A percentile compares a stretch with the other conserved stretches of the same genome.
phyloP scores from a whole-genome alignment of 2,888 invertebrate genomes.

The Plebejus argus region DNA sequence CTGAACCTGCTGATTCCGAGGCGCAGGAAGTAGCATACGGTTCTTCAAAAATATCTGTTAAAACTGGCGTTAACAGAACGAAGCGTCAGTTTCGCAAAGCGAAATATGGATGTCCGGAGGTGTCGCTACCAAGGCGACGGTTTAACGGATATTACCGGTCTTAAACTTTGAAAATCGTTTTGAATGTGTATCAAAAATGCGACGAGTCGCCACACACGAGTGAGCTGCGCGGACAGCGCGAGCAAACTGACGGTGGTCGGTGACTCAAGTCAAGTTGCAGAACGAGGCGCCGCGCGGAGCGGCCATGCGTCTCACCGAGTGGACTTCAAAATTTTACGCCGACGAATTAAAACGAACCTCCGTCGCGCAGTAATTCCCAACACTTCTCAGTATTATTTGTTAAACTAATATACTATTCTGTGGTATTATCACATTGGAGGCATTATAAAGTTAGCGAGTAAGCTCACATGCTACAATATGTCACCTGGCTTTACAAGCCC shows the following conservation, averaged over 20 bases:
- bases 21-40: conserved; percentile 69
- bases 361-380: conserved; percentile 42
- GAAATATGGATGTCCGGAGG: conserved; percentile 64
- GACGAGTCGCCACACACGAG: conserved; percentile 57
- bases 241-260: conserved; percentile 60
- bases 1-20: conserved; percentile 64
- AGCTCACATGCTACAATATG: conserved; percentile 66
- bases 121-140: conserved; percentile 66
- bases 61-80: conserved; percentile 65
- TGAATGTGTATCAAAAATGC: conserved; percentile 50
- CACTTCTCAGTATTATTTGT: conserved; percentile 43
- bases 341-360: conserved; percentile 57
- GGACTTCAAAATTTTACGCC: conserved; percentile 77
- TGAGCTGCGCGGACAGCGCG: conserved; percentile 75
- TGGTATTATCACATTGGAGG: conserved; percentile 61
- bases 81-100: conserved; percentile 72
- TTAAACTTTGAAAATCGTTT: conserved; percentile 71
- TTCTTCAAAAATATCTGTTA: conserved; percentile 70
- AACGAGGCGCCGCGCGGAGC: conserved; percentile 48
- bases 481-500: conserved; percentile 69
- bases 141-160: conserved; percentile 72
- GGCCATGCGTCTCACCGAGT: conserved; percentile 64
- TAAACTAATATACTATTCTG: too few relatives aligned
- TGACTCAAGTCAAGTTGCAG: conserved; percentile 48
- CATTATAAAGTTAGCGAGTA: conserved; percentile 66